Percentiles rank a stretch among this genome's conserved stretches.
These are phyloP conservation scores for Nineta flava DNA, from an alignment of 2,888 invertebrate species.

Conservation along the genomic window DNA sequence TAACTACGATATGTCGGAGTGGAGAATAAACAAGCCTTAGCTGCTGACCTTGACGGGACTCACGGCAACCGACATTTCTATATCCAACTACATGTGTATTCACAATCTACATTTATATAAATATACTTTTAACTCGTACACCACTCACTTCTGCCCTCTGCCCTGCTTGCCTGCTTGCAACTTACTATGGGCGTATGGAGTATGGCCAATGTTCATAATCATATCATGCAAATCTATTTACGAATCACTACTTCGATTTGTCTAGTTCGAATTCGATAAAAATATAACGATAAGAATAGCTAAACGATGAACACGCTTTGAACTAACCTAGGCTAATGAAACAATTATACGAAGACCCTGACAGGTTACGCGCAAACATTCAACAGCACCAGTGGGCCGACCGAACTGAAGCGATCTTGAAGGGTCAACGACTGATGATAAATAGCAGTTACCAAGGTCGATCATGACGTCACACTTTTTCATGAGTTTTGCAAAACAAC, in stretches of 20 bases:
- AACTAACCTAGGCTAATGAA: neutral
- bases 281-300: no score
- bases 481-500: neutral
- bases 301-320: no score
- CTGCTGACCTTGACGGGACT: neutral
- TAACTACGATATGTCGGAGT: neutral
- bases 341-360: neutral
- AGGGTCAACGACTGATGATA: neutral
- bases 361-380: neutral
- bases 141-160: no score
- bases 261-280: no score
- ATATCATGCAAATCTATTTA: no score
- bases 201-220: no score
- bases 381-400: neutral
- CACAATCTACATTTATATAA: no score
- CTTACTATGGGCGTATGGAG: no score
- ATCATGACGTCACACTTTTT: neutral
- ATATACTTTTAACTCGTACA: no score
- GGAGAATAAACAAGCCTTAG: neutral
- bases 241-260: no score
- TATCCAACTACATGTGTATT: no score
- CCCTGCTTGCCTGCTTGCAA: no score
- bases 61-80: neutral
- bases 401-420: neutral
- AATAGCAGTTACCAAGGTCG: conserved; percentile 1